Conservation (phyloP, 2,888 invertebrate species). For the Morpho helenor region DNA sequence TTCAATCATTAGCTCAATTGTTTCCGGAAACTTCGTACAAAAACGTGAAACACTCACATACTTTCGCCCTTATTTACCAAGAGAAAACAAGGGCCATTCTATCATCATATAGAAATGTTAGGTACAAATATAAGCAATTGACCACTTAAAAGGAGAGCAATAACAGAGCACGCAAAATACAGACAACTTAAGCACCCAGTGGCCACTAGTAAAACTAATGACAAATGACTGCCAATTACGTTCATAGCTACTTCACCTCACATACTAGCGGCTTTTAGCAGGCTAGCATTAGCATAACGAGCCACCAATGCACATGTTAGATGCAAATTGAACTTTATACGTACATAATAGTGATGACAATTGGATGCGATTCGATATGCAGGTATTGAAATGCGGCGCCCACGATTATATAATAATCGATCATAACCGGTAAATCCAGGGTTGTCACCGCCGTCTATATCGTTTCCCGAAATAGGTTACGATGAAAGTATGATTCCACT, state of each 20-base stretch:
- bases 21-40: too few relatives aligned
- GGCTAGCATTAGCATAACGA: conserved; percentile 21
- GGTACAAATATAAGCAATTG: conserved; percentile 1
- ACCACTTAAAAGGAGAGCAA: conserved; percentile 12
- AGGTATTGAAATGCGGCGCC: conserved; percentile 10
- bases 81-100: too few relatives aligned
- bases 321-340: conserved; percentile 9
- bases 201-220: conserved; percentile 24
- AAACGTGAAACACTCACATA: too few relatives aligned
- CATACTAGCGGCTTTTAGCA: conserved; percentile 22
- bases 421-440: conserved; percentile 16
- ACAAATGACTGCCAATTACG: conserved; percentile 36
- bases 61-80: too few relatives aligned
- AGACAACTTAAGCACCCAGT: conserved; percentile 11
- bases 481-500: too few relatives aligned
- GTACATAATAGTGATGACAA: conserved; percentile 1
- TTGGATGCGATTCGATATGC: background rate
- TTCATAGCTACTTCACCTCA: conserved; percentile 28
- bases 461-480: background rate
- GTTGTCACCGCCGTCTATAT: conserved; percentile 7
- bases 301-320: background rate
- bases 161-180: conserved; percentile 15
- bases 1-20: too few relatives aligned
- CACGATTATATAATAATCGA: conserved; percentile 19
- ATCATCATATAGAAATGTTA: too few relatives aligned